Percentiles rank a stretch among this genome's conserved stretches.
Evolutionary conservation across 2,797 vertebrate species (phyloP).

Genomic region (Microctenopoma steveboyesi): DNA sequence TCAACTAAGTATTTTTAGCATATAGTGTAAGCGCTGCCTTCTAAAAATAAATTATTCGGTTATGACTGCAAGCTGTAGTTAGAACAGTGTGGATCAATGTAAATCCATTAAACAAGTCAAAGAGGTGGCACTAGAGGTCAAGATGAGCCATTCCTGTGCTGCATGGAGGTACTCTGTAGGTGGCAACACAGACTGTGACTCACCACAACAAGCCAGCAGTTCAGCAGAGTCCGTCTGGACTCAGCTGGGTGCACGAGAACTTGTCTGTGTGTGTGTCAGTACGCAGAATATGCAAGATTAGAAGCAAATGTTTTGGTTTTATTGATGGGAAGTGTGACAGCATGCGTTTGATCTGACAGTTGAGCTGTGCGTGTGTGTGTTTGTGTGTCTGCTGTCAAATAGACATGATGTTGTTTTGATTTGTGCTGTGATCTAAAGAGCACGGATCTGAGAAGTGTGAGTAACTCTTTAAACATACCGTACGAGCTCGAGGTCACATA

Average conservation of each 20-base stretch:
- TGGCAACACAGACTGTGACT: constrained; percentile 71
- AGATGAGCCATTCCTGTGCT: constrained; percentile 37
- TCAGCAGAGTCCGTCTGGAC: background rate
- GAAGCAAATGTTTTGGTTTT: background rate
- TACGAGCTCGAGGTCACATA: constrained; percentile 16
- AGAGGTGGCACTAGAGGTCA: background rate
- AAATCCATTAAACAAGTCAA: background rate
- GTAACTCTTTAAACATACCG: no score
- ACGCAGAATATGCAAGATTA: no score
- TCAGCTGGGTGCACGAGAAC: background rate
- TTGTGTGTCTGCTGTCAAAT: background rate
- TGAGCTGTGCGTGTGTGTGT: background rate
- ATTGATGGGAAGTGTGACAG: background rate
- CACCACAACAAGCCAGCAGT: constrained; percentile 11
- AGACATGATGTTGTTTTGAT: constrained; percentile 10
- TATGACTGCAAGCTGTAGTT: background rate
- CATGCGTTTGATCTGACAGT: background rate
- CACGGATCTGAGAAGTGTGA: constrained; percentile 16
- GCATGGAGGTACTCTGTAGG: constrained; percentile 67
- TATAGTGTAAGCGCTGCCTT: no score
- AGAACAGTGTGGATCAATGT: background rate
- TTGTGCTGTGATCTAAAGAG: constrained; percentile 38
- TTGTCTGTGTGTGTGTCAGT: no score
- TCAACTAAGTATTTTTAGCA: no score
- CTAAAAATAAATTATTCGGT: no score